phyloP scores from a whole-genome alignment of 2,888 invertebrate species.

The Polymixis lichenea region DNA sequence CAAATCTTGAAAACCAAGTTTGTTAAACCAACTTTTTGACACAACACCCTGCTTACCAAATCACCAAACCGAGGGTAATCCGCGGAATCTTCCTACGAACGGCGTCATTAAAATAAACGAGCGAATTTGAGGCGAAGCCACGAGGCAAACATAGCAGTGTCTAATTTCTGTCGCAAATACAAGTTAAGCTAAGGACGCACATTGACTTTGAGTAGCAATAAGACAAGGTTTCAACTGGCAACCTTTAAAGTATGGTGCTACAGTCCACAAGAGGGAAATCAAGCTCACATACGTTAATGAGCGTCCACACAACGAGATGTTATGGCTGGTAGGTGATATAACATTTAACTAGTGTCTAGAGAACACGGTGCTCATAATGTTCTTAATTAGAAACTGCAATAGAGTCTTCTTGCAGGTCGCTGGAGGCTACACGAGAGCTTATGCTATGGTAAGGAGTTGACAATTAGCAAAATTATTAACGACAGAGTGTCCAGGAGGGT shows the following conservation, averaged over 20 bases:
- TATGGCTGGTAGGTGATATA: background rate
- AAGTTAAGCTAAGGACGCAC: slow-evolving; percentile 41
- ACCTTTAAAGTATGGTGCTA: background rate
- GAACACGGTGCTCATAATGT: background rate
- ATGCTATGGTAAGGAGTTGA: too few relatives aligned
- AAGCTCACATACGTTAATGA: background rate
- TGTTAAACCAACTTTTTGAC: slow-evolving; percentile 54
- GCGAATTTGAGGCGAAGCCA: slow-evolving; percentile 55
- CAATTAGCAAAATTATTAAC: background rate
- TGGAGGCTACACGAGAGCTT: background rate
- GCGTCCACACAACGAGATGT: background rate
- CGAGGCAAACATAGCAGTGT: slow-evolving; percentile 43
- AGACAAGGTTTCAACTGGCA: slow-evolving; percentile 18
- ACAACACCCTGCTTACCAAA: slow-evolving; percentile 49
- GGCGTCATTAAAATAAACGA: slow-evolving; percentile 66
- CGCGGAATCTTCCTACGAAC: slow-evolving; percentile 53
- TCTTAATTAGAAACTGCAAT: slow-evolving; percentile 7
- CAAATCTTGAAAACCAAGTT: slow-evolving; percentile 36
- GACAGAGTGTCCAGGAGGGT: too few relatives aligned
- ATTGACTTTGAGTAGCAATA: slow-evolving; percentile 32
- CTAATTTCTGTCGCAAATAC: slow-evolving; percentile 55
- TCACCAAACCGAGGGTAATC: slow-evolving; percentile 54
- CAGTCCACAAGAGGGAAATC: background rate
- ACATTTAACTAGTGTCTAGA: background rate
- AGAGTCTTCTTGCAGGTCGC: too few relatives aligned